Evolutionary conservation across 2,888 invertebrate genomes (phyloP), one percentile per base, ranked within the genome.

Genomic region (Julus scandinavius): DNA sequence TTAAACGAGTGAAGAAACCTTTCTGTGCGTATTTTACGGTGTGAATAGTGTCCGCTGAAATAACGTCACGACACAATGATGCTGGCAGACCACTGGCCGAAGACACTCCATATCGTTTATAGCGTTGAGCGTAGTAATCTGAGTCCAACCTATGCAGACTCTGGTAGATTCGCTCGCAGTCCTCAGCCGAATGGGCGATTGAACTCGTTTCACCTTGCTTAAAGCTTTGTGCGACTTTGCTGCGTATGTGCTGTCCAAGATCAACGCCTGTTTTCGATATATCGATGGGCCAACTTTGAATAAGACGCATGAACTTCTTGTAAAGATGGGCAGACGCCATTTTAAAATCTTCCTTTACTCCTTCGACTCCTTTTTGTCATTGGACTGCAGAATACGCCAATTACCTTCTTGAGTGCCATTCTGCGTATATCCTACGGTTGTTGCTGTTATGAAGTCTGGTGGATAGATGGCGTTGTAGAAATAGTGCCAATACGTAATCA

Each of bases 31-130:
- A 84, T 20, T 15, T 38, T 13, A 83, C 3, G 4, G 84, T 83
- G 41, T 41, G n/a, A 4, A 91, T 90, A 90, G 91, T 91, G 91
- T 88, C 88, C n/a, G 84, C 4, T 3, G 88, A 80, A n/a, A 85
- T 5, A 29, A 50, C 85, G 7, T 85, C 38, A 13, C 80, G 80
- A 50, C 88, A 88, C 20, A 88, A 13, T 13, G 45, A 15, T 13
- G 54, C 88, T 9, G 84, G 85, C 49, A 88, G 85, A 6, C 88
- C 88, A 85, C 85, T 88, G 49, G 88, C 88, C 41, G 88, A 85
- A 29, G 88, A 50, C 38, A 38, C 2, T 49, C 50, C 45, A 9
- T n/a, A 17, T 29, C 88, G 84, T 58, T 40, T 85, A 38, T 85
- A 88, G 20, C 20, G 54, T 11, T 85, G 5, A 9, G 49, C 17